Percentiles rank a stretch among this genome's conserved stretches.
phyloP scores from a whole-genome alignment of 2,888 invertebrate genomes.

The Callimorpha dominula region DNA sequence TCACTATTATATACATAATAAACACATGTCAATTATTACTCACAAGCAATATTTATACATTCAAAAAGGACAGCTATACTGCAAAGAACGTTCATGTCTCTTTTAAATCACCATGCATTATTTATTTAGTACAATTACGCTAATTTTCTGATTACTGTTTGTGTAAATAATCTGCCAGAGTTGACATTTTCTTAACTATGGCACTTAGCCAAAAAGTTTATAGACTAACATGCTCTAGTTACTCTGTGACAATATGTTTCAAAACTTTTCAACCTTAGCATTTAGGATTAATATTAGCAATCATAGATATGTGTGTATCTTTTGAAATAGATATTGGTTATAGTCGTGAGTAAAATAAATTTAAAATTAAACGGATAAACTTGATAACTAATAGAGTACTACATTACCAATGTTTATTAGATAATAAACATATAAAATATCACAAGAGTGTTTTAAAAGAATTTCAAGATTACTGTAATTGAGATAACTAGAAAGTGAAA shows the following conservation, averaged over 20 bases:
- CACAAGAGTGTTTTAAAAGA: too few species aligned
- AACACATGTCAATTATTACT: not conserved
- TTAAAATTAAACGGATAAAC: too few species aligned
- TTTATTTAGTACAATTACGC: not conserved
- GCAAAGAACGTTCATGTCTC: slow-evolving; percentile 9
- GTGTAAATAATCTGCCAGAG: not conserved
- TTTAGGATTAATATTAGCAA: too few species aligned
- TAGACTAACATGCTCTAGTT: not conserved
- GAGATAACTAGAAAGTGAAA: too few species aligned
- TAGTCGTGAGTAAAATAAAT: too few species aligned
- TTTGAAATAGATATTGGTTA: too few species aligned
- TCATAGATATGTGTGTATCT: too few species aligned
- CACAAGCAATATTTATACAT: slow-evolving; percentile 8
- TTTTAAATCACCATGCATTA: not conserved
- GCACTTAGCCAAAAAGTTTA: not conserved
- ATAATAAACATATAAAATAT: too few species aligned
- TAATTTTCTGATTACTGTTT: not conserved
- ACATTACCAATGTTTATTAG: too few species aligned
- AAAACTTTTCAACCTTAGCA: not conserved
- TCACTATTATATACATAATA: not conserved
- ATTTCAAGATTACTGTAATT: too few species aligned
- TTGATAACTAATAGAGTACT: too few species aligned
- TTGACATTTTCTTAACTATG: not conserved
- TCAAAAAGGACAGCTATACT: slow-evolving; percentile 2
- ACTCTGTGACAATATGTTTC: not conserved